Evolutionary conservation across 2,113 vertebrate species (phyloP), one percentile per base, ranked within the genome.

Genomic region (Anoura caudifer): DNA sequence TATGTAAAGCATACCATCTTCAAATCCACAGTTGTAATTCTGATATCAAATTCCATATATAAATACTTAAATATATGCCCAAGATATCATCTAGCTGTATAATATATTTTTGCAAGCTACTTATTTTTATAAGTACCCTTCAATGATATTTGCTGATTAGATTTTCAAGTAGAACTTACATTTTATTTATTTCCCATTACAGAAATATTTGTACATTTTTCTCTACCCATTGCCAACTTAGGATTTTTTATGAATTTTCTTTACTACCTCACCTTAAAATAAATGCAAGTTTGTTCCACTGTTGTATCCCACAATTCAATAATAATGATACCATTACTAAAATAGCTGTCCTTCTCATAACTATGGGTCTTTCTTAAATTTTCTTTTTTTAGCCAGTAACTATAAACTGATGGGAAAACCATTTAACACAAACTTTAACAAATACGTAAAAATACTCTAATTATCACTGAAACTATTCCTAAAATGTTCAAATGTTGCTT

Each of bases 261-360:
- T 81, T n/a, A 79, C 19, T 85, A 61, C 31, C 6, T 67, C 11
- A 65, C 38, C 8, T 81, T 15, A 95, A 82, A 97, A 82, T 92
- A 95, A 88, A 85, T 76, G 31, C 16, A 72, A 85, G 33, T 56
- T 90, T 13, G 85, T 82, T 95, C 89, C 63, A 43, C 20, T 65
- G 13, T 63, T 94, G n/a, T 84, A 85, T 79, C 31, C 31, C 24
- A 91, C n/a, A 90, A 54, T 95, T 91, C 83, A 85, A 31, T 87
- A 88, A 70, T 94, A 87, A 96, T 87, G 65, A 67, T 63, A 59
- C n/a, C 38, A 92, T 97, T 97, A 86, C 91, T 69, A 88, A 92
- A 70, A 76, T 87, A 87, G 16, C 15, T 84, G 26, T 77, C 7
- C 86, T 95, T 83, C 67, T 94, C 36, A 50, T 90, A 89, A 75